A percentile compares a stretch with the other conserved stretches of the same genome.
These are phyloP conservation scores for Axinella damicornis DNA, from an alignment of 37 sponge, comb jelly and placozoan genomes.

Conservation along the genomic window DNA sequence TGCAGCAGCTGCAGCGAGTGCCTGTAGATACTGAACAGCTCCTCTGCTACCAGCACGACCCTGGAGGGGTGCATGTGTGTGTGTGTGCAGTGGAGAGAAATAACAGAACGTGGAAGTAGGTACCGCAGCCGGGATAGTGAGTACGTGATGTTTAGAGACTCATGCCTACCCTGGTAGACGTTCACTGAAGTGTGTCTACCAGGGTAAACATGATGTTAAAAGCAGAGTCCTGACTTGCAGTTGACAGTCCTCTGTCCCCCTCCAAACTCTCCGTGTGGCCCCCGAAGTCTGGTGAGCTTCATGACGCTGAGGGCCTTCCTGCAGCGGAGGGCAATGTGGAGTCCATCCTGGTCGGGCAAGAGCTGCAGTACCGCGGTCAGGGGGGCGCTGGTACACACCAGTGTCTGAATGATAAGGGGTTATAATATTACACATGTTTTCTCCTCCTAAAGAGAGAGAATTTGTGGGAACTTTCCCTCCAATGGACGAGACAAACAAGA, in stretches of 20 bases:
- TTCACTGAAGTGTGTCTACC: neutral
- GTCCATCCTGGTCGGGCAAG: conserved; percentile 34
- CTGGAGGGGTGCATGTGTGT: neutral
- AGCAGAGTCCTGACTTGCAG: conserved; percentile 24
- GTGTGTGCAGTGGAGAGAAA: too few species aligned
- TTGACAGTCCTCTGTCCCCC: conserved; percentile 33
- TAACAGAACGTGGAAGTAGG: too few species aligned
- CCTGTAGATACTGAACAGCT: conserved; percentile 22
- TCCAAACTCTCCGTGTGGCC: conserved; percentile 59
- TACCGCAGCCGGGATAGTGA: too few species aligned
- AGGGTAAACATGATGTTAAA: neutral
- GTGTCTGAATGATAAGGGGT: conserved; percentile 6
- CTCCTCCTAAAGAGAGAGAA: too few species aligned
- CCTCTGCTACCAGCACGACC: conserved; percentile 4
- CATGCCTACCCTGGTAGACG: neutral
- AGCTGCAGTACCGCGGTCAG: conserved; percentile 3
- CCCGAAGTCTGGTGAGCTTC: conserved; percentile 26
- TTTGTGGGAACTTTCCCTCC: too few species aligned
- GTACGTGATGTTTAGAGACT: too few species aligned
- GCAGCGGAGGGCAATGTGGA: conserved; percentile 35
- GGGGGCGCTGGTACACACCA: conserved; percentile 10
- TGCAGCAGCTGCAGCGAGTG: conserved; percentile 37
- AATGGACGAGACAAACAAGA: too few species aligned
- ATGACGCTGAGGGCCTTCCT: conserved; percentile 37
- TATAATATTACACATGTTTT: too few species aligned